Percentiles rank a stretch among this genome's conserved stretches.
phyloP scores from a whole-genome alignment of 2,888 invertebrate species.

The Mantis religiosa region DNA sequence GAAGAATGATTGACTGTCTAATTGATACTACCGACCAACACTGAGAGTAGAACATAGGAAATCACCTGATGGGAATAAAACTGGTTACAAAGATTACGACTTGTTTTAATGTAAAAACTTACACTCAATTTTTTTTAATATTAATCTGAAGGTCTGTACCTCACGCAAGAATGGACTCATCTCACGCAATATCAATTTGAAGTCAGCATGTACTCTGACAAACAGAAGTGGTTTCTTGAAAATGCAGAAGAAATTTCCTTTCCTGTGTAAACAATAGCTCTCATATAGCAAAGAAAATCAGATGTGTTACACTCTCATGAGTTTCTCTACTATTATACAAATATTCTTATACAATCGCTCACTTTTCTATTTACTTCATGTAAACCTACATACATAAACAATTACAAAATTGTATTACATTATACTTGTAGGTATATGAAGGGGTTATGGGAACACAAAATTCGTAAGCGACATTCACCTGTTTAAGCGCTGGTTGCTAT shows the following conservation, averaged over 20 bases:
- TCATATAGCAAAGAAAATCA: too few species aligned
- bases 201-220: neutral
- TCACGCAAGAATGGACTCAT: neutral
- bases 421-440: too few species aligned
- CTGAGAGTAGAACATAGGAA: neutral
- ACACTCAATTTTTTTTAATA: neutral
- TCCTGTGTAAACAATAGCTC: neutral
- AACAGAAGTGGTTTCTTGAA: neutral
- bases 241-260: neutral
- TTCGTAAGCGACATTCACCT: too few species aligned
- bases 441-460: too few species aligned
- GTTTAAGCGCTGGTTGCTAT: too few species aligned
- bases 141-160: neutral
- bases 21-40: neutral
- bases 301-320: too few species aligned
- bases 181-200: neutral
- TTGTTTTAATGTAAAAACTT: neutral
- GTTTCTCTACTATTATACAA: too few species aligned
- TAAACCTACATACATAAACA: too few species aligned
- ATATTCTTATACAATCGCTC: too few species aligned
- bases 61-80: neutral
- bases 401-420: too few species aligned
- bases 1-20: neutral
- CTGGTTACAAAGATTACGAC: neutral
- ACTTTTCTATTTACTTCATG: too few species aligned